Base-by-base conservation (phyloP, 2,888 invertebrate species). In the Agapostemon virescens region DNA sequence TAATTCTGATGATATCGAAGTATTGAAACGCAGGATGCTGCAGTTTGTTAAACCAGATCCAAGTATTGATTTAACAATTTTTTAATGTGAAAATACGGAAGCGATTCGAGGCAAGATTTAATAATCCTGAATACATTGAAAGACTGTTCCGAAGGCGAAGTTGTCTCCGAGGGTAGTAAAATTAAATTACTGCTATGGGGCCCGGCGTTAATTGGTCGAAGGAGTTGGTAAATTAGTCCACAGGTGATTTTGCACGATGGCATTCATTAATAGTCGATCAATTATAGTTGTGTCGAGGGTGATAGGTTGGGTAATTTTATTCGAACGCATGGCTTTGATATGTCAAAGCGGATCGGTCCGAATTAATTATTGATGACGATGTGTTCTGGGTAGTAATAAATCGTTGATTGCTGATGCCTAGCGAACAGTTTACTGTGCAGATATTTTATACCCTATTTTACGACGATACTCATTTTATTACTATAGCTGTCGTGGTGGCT, bases 231-330 rank as follows among this genome's bases (percentile, higher is more conserved):
- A 77, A 79, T 77, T 79, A 72, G 55, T 17, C 45, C 15, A 42
- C 36, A 20, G 45, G 36, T 77, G 42, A 77, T 77, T 45, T 71
- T 45, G 64, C 17, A 42, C 68, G 68, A 68, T 61, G 15, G 64
- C 64, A 58, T 69, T 49, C 49, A 45, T 80, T 77, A 77, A 77
- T 73, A 58, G 42, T 23, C 69, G 55, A 72, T 77, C 77, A 69
- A 64, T 72, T 77, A 77, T 26, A 40, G 55, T 55, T 30, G 61
- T 69, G 45, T 40, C 30, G 36, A 38, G 52, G 61, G 42, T 69
- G 69, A 72, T 68, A 38, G 55, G 30, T 64, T 33, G 11, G 23
- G 23, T 67, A 64, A 68, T 69, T 67, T 69, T 69, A 77, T 72
- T 72, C 11, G n/a, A 71, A 52, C 52, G 52, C 30, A 61, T 61